Evolutionary conservation across 2,888 invertebrate species (phyloP).

Genomic region (Cheiracanthium punctorium): DNA sequence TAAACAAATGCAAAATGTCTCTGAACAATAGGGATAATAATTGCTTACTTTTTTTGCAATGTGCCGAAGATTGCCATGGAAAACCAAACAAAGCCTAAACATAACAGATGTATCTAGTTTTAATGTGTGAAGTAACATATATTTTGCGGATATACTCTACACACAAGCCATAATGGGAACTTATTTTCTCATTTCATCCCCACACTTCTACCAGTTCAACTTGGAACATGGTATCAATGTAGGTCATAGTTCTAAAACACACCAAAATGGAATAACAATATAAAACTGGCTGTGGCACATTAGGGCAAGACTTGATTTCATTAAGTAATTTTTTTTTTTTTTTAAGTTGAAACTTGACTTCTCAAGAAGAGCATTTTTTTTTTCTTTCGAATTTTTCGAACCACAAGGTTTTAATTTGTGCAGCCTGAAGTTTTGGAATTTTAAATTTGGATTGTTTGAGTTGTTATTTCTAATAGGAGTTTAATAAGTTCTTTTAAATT

Average conservation of each 20-base stretch:
- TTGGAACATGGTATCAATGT: slow-evolving; percentile 64
- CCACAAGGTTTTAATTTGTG: neutral
- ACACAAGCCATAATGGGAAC: slow-evolving; percentile 47
- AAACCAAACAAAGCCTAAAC: slow-evolving; percentile 71
- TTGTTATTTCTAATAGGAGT: neutral
- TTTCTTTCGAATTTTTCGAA: neutral
- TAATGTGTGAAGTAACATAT: slow-evolving; percentile 58
- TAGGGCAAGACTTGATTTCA: slow-evolving; percentile 55
- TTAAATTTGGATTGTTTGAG: slow-evolving; percentile 10
- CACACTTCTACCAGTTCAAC: slow-evolving; percentile 46
- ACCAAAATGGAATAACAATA: slow-evolving; percentile 34
- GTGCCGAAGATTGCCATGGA: slow-evolving; percentile 62
- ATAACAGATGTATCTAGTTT: slow-evolving; percentile 66
- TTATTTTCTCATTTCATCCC: slow-evolving; percentile 41
- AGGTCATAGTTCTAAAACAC: slow-evolving; percentile 52
- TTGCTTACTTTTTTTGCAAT: slow-evolving; percentile 51
- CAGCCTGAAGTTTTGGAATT: slow-evolving; percentile 8
- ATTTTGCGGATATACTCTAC: slow-evolving; percentile 57
- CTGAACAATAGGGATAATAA: slow-evolving; percentile 60
- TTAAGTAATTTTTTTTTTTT: neutral
- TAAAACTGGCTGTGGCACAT: slow-evolving; percentile 69
- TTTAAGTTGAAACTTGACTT: neutral
- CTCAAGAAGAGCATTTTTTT: neutral
- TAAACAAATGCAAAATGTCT: slow-evolving; percentile 61
- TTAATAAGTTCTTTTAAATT: neutral